phyloP scores from a whole-genome alignment of 1,140 invertebrate genomes.

The Trachymyrmex cornetzi region DNA sequence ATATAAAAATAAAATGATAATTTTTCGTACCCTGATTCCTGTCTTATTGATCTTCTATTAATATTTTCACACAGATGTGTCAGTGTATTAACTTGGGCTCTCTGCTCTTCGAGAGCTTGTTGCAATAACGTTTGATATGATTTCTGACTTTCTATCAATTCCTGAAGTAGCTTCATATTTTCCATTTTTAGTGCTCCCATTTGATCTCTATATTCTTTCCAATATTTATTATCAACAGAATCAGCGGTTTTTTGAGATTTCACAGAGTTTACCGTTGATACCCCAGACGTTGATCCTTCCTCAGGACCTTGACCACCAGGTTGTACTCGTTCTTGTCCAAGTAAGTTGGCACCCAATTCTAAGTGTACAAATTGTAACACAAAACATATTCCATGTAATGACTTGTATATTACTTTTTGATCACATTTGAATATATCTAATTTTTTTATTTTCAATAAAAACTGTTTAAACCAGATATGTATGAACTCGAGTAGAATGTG shows the following conservation, averaged over 20 bases:
- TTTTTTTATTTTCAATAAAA: slow-evolving; percentile 18
- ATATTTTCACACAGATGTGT: slow-evolving; percentile 85
- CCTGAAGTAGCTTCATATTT: slow-evolving; percentile 88
- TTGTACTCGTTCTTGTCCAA: slow-evolving; percentile 89
- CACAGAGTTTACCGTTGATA: slow-evolving; percentile 90
- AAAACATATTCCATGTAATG: slow-evolving; percentile 38
- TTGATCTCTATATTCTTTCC: slow-evolving; percentile 87
- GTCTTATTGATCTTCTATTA: slow-evolving; percentile 75
- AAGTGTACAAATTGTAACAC: slow-evolving; percentile 76
- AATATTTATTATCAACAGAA: slow-evolving; percentile 85
- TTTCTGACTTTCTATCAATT: slow-evolving; percentile 91
- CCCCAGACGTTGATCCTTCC: slow-evolving; percentile 89
- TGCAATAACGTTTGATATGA: slow-evolving; percentile 91
- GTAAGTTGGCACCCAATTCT: slow-evolving; percentile 94
- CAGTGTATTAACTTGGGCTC: slow-evolving; percentile 86
- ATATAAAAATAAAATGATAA: slow-evolving; percentile 34
- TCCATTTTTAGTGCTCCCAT: slow-evolving; percentile 86
- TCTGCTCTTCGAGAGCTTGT: slow-evolving; percentile 91
- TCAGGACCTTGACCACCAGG: slow-evolving; percentile 87
- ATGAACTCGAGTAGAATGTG: slow-evolving; percentile 1
- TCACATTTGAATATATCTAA: background rate
- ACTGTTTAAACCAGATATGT: slow-evolving; percentile 30
- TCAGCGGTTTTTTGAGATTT: slow-evolving; percentile 88
- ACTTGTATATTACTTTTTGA: background rate
- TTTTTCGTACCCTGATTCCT: slow-evolving; percentile 79